These are phyloP conservation scores for Calcarius lapponicus DNA, from an alignment of 2,797 vertebrate species.

Conservation along the genomic window DNA sequence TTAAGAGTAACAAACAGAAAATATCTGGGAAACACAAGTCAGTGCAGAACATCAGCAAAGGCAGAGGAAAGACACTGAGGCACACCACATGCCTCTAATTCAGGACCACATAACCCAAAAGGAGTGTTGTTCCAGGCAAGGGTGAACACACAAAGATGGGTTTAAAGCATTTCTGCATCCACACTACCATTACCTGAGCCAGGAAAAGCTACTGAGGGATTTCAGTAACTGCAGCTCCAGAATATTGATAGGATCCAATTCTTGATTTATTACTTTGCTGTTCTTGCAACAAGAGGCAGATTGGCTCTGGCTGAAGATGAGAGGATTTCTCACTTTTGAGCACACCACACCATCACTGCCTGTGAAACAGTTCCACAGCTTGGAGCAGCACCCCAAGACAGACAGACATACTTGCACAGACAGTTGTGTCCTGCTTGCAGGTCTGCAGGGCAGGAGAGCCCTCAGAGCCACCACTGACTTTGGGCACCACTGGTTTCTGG, in stretches of 20 bases:
- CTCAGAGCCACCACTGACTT: neutral
- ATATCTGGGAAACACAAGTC: neutral
- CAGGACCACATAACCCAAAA: neutral
- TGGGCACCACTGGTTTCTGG: neutral
- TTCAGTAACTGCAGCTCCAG: neutral
- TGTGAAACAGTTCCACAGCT: neutral
- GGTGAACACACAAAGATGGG: neutral
- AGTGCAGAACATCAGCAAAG: neutral
- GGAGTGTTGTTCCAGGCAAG: neutral
- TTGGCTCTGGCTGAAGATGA: neutral
- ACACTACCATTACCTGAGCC: neutral
- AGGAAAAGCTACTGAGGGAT: neutral
- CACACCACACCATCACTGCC: neutral
- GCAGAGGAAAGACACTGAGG: neutral
- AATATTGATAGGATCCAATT: neutral
- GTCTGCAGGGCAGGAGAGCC: neutral
- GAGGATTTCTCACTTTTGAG: neutral
- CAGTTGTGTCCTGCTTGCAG: neutral
- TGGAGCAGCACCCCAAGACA: neutral
- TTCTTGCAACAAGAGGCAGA: neutral
- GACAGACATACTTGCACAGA: too few relatives aligned
- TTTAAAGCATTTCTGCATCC: neutral
- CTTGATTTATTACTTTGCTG: neutral
- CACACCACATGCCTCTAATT: fast-evolving
- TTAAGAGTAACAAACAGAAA: neutral